Evolutionary conservation across 2,113 vertebrate species (phyloP), one percentile per base, ranked within the genome.

Genomic region (Mus pahari): DNA sequence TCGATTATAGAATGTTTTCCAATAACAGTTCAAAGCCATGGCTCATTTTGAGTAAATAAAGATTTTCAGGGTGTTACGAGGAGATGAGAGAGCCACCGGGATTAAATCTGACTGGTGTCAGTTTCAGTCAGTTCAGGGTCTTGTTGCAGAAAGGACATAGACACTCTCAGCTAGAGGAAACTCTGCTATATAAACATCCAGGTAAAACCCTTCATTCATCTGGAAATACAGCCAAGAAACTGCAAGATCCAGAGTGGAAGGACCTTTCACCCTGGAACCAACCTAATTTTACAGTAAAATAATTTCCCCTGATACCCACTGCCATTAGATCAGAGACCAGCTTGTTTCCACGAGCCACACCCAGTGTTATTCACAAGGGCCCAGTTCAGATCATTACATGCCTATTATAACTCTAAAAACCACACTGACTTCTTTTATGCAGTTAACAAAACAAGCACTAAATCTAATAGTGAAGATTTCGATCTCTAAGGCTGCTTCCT

Each of bases 11-110:
- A 50, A 26, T 0, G 2, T 60, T 36, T 33, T 94, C 48, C 16
- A 14, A 60, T 64, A 60, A 28, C 14, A 1, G 39, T 31, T 58
- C 75, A 96, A 94, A 96, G 62, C 74, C 78, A 81, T 70, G 39
- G 89, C 74, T 97, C 89, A 79, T 94, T 66, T 82, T 89, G 91
- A 94, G 89, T 75, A 89, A 94, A 95, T 93, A 95, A 97, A 62
- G 66, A 31, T 95, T 92, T 78, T 91, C 64, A 89, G 91, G 74
- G 83, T 91, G 68, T 70, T 62, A 50, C 9, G 10, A 89, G 39
- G 31, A 90, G 53, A 86, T 45, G 60, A 93, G 92, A 87, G 91
- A 95, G 60, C 36, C 91, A 87, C 3, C 0, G 0, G 77, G 91
- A 96, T 97, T 55, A 95, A 68, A 71, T 95, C 39, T 91, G 96